Base-by-base conservation (phyloP, 2,113 vertebrate genomes). In the Pholis gunnellus region DNA sequence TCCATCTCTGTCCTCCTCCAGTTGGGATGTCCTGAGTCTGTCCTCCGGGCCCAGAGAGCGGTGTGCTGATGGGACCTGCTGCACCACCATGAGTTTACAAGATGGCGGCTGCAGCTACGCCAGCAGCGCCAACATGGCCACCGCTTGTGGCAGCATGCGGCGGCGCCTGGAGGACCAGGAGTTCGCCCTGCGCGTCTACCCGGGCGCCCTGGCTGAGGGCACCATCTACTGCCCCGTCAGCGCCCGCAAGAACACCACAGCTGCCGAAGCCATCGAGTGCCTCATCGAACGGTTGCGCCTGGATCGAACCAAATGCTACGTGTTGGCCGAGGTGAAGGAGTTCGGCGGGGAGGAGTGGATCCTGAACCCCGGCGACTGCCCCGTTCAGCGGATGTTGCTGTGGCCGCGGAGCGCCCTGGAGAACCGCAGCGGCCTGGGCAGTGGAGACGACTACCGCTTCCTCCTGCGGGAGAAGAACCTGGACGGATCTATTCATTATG, bases 301-400 rank as follows among this genome's bases (percentile, higher is more conserved):
- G 2, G 97, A 99, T 78, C 96, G 96, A 67, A 96, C 96, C 76
- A 97, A 97, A 89, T 97, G 96, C 72, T 99, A 99, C 0, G 98
- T 99, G 75, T 69, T 99, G 71, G 98, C 98, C 0, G 98, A 99
- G 81, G 98, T 99, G 82, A 99, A 99, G 86, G 98, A 99, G 93
- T 99, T 98, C 15, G 98, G 98, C 5, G 98, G 98, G 73, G 98
- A 99, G 92, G 98, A 99, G 90, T 99, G 98, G 98, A 97, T 99
- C 89, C 97, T 99, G 84, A 99, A 99, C 91, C 98, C 98, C 1
- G 95, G 96, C 0, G 98, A 99, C 93, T 98, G 97, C 91, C 98
- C 98, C 0, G 97, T 97, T 70, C 98, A 99, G 80, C 96, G 98
- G 76, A 98, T 99, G 98, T 97, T 99, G 97, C 82, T 99, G 79